Evolutionary conservation across 2,888 invertebrate genomes (phyloP).

Genomic region (Trichopoda pennipes): DNA sequence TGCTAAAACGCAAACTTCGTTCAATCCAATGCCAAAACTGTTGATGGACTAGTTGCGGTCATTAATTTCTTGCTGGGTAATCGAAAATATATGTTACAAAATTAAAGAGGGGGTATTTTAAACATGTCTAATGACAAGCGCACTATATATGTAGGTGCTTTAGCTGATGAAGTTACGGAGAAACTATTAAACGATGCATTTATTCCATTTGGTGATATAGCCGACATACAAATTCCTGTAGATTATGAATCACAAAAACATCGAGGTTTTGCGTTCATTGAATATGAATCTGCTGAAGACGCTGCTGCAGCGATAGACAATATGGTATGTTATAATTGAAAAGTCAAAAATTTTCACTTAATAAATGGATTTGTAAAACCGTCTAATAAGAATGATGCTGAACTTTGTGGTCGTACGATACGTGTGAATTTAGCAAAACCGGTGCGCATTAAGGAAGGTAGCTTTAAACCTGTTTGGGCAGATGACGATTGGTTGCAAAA

Average conservation of each 20-base stretch:
- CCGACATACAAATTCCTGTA: constrained; percentile 97
- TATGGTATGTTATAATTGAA: constrained; percentile 86
- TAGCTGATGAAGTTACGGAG: constrained; percentile 97
- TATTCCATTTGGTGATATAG: constrained; percentile 98
- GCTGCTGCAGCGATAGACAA: constrained; percentile 99
- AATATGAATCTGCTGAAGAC: constrained; percentile 98
- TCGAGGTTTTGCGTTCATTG: constrained; percentile 99
- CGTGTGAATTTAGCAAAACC: constrained; percentile 98
- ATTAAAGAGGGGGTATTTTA: not conserved
- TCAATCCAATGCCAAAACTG: no score
- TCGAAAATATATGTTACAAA: not conserved
- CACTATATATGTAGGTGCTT: constrained; percentile 92
- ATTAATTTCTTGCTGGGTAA: no score
- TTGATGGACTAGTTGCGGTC: no score
- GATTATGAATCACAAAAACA: constrained; percentile 99
- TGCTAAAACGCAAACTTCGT: no score
- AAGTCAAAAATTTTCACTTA: not conserved
- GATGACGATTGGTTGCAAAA: constrained; percentile 99
- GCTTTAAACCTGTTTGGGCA: constrained; percentile 97
- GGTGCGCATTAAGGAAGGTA: constrained; percentile 97
- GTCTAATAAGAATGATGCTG: constrained; percentile 92
- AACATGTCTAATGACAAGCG: constrained; percentile 86
- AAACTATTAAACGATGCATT: constrained; percentile 97
- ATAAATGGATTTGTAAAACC: not conserved
- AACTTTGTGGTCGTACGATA: constrained; percentile 97